phyloP scores from a whole-genome alignment of 2,113 vertebrate species.

The Callipepla squamata region DNA sequence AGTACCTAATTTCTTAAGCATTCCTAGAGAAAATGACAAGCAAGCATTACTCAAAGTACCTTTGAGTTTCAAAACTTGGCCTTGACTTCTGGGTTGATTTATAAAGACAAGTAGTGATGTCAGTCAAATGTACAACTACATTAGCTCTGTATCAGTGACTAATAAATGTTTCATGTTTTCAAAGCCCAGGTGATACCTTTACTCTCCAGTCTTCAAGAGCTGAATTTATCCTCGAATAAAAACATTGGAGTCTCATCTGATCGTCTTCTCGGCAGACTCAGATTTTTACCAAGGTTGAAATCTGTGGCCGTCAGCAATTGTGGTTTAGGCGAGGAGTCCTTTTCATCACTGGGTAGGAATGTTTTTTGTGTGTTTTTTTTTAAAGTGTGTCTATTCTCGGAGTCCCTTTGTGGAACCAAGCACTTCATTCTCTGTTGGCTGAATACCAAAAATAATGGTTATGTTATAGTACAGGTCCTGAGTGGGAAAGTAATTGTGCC shows the following conservation, averaged over 20 bases:
- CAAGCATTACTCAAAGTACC: background rate
- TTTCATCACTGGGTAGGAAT: slow-evolving; percentile 82
- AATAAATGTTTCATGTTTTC: slow-evolving; percentile 58
- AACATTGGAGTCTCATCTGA: slow-evolving; percentile 75
- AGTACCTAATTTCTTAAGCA: background rate
- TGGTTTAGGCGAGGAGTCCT: slow-evolving; percentile 77
- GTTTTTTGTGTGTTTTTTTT: background rate
- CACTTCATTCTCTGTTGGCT: background rate
- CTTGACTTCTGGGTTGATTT: slow-evolving; percentile 27
- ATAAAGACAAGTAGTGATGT: background rate
- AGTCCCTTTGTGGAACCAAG: background rate
- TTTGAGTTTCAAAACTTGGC: background rate
- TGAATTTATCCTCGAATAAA: slow-evolving; percentile 89
- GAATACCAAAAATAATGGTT: background rate
- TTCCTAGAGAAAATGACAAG: background rate
- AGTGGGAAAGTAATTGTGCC: background rate
- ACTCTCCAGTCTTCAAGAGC: slow-evolving; percentile 79
- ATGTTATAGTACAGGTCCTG: rapidly evolving
- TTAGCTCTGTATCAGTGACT: background rate
- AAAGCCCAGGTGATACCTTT: slow-evolving; percentile 87
- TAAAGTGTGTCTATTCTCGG: background rate
- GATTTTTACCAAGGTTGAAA: slow-evolving; percentile 80
- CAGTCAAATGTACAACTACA: background rate
- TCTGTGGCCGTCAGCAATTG: slow-evolving; percentile 81
- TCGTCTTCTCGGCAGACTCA: slow-evolving; percentile 81